Base-by-base conservation (phyloP, 1,140 invertebrate species). In the Micrasema longulum region DNA sequence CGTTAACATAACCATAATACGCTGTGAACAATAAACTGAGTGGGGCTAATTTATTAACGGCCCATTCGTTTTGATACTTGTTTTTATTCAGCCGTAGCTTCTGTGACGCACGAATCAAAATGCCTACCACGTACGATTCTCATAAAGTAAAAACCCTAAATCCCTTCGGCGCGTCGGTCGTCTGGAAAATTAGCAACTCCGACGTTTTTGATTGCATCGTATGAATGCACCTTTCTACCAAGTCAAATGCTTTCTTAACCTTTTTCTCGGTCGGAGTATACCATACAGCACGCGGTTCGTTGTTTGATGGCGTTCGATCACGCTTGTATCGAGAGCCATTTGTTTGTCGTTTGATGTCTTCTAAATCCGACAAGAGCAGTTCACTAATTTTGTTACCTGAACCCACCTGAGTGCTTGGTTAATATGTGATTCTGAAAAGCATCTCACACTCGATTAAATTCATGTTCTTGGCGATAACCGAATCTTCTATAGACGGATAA, bases 1-100 rank as follows among this genome's bases (percentile, higher is more conserved):
- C 60, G 60, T 64, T 64, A 64, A 64, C 60, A 64, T 31, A 64
- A 45, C 60, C 60, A 64, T 64, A 64, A 64, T 64, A 64, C 60
- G 43, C 18, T 47, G 60, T 35, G 60, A 64, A 64, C 60, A 64
- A 64, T 64, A 64, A 64, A 64, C 41, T 23, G 41, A 47, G 41
- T 47, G 41, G 43, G 43, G 23, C 43, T 64, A 64, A 64, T 64
- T 64, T 64, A 64, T 64, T 64, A 64, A 64, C 45, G 60, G 60
- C 20, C 60, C 45, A 63, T 63, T 63, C 57, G 57, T 63, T 63
- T 63, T 18, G 57, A 38, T 63, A 47, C 60, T 64, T 31, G 60
- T 64, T 64, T 64, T 64, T 64, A 64, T 48, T 14, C 60, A 63
- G 23, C 20, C 60, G 55, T 12, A 7, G 22, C 52, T 22, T 9